Evolutionary conservation across 2,888 invertebrate genomes (phyloP), one percentile per base, ranked within the genome.

Genomic region (Hydrotaea cyrtoneurina): DNA sequence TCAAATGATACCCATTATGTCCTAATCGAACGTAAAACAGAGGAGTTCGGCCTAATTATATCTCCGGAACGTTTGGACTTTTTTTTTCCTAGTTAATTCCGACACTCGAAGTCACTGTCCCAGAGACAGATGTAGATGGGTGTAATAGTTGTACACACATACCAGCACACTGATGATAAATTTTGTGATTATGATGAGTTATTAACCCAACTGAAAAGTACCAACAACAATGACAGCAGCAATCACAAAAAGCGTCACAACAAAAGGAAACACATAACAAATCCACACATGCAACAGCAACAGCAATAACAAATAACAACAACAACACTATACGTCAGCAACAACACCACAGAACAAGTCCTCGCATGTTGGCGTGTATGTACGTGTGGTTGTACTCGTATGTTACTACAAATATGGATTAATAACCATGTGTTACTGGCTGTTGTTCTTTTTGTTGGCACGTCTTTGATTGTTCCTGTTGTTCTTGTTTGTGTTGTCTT

Each of bases 131-230:
- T 64, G 39, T 3, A 23, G 43, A 62, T 53, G 19, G 23, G 23
- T 66, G 10, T 1, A 46, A 59, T 43, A 55, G 69, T 26, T 79
- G 72, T 50, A 73, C 62, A 36, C 72, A 79, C 17, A 62, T n/a
- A n/a, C n/a, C n/a, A n/a, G n/a, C n/a, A 69, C 19, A 71, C 10
- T 77, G 79, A 79, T 87, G 87, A 87, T 87, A 87, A 86, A 87
- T 87, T 87, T 86, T 81, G 85, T 86, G 86, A 87, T 87, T 87
- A 87, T 86, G 87, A 87, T 87, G 87, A 87, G 86, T 87, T 87
- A 87, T 87, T 87, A 87, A 87, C 86, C 80, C 80, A 78, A 77
- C 66, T 43, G 26, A 62, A 55, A 39, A 78, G 43, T 31, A 26
- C 50, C 43, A 64, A 13, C 10, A 53, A n/a, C 50, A 36, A 31